Conservation (phyloP, 2,888 invertebrate genomes). For the Tipula confusa region DNA sequence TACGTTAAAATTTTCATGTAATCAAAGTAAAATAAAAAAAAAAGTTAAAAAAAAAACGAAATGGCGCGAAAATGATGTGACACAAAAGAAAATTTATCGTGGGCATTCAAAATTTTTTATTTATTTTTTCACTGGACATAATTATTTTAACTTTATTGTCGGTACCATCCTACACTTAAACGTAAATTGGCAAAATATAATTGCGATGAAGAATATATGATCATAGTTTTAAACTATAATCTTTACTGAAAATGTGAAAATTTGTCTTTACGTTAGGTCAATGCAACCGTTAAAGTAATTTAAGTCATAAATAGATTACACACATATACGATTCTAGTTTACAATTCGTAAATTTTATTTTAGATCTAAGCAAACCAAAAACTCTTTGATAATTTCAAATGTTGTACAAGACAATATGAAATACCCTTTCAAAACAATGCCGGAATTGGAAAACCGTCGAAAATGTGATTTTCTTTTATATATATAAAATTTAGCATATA, state of each 20-base stretch:
- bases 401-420: background rate
- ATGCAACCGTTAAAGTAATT: background rate
- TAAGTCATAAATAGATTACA: background rate
- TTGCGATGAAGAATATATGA: background rate
- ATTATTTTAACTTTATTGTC: background rate
- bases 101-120: background rate
- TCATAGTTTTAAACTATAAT: no score
- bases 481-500: background rate
- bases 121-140: background rate
- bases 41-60: background rate
- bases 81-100: background rate
- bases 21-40: background rate
- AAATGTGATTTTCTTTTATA: background rate
- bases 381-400: no score
- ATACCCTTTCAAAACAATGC: background rate
- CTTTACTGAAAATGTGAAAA: background rate
- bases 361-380: background rate
- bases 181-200: background rate
- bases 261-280: background rate
- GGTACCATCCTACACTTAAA: background rate
- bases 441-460: no score
- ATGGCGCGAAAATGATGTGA: background rate
- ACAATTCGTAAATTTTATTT: background rate
- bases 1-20: background rate
- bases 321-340: background rate